A percentile compares a stretch with the other conserved stretches of the same genome.
These are phyloP conservation scores for Pithys albifrons DNA, from an alignment of 2,113 vertebrate genomes.

Conservation along the genomic window DNA sequence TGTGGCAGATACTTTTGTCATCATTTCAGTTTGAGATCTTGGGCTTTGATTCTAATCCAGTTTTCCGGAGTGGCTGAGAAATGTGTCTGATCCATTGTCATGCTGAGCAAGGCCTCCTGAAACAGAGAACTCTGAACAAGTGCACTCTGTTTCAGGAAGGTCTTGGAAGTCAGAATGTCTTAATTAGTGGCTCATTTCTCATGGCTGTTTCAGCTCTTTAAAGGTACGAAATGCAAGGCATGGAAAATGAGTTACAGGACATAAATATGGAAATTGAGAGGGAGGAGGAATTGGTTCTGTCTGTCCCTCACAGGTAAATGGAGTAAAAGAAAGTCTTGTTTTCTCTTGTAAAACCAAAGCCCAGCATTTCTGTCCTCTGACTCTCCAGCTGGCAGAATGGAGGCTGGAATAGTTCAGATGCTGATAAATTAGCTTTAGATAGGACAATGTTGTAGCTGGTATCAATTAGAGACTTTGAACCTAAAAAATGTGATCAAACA, in stretches of 20 bases:
- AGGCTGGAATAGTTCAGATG: background rate
- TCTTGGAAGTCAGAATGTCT: background rate
- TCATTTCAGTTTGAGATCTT: background rate
- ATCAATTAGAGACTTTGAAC: background rate
- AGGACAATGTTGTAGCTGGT: background rate
- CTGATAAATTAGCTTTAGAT: background rate
- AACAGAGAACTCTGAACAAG: background rate
- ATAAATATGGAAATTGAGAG: background rate
- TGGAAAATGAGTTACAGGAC: background rate
- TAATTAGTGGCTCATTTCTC: background rate
- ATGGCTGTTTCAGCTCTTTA: background rate
- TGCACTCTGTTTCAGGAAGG: background rate
- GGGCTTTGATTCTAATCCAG: constrained; percentile 21
- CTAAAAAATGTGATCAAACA: background rate
- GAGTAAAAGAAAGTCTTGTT: background rate
- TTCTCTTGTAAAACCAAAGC: background rate
- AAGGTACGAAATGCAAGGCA: background rate
- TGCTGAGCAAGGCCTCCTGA: background rate
- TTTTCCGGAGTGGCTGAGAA: background rate
- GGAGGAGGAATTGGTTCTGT: background rate
- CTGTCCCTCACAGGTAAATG: background rate
- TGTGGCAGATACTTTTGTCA: background rate
- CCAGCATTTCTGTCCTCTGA: background rate
- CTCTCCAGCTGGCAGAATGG: background rate
- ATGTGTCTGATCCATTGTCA: background rate